Evolutionary conservation across 2,797 vertebrate species (phyloP).

Genomic region (Silurus lanzhouensis): DNA sequence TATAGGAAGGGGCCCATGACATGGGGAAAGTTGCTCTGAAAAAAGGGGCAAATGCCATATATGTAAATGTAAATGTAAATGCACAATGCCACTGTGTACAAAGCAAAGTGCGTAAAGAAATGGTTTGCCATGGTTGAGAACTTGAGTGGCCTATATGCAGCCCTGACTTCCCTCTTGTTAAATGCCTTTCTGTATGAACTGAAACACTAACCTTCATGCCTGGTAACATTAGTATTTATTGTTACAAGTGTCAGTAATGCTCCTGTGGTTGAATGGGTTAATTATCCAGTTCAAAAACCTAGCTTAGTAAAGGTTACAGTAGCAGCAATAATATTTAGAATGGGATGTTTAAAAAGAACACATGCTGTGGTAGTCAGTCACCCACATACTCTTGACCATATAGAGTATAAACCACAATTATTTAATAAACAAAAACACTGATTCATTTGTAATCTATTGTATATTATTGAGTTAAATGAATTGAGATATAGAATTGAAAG

Average conservation of each 20-base stretch:
- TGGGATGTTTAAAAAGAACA: neutral
- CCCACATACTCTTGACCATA: neutral
- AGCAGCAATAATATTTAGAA: neutral
- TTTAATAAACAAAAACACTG: neutral
- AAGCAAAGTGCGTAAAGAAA: neutral
- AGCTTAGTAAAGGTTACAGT: neutral
- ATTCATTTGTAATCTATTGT: neutral
- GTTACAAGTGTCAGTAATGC: neutral
- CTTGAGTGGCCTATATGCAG: neutral
- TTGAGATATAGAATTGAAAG: neutral
- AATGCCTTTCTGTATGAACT: neutral
- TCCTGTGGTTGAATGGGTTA: neutral
- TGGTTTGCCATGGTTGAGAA: neutral
- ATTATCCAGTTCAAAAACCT: neutral
- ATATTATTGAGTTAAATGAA: neutral
- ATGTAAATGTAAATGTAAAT: no score
- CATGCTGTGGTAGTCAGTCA: neutral
- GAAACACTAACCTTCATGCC: neutral
- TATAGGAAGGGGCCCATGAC: neutral
- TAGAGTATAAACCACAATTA: neutral
- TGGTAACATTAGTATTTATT: neutral
- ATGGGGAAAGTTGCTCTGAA: neutral
- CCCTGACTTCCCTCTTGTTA: neutral
- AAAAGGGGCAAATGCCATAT: no score
- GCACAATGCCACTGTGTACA: neutral